Evolutionary conservation across 2,797 vertebrate species (phyloP).

Genomic region (Monodelphis domestica): DNA sequence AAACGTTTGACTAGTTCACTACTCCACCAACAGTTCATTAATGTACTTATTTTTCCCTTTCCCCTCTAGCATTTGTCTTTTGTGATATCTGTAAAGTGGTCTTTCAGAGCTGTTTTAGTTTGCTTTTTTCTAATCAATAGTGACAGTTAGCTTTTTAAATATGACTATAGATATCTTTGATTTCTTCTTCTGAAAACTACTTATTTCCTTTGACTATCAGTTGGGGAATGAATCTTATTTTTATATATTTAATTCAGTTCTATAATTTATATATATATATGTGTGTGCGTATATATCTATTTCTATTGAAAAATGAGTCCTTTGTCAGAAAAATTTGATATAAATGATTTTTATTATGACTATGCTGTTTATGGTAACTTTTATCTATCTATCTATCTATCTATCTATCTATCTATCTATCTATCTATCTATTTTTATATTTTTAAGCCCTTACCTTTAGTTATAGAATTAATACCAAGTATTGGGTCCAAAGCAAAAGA

Average conservation of each 20-base stretch:
- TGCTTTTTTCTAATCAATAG: background rate
- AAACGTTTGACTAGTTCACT: background rate
- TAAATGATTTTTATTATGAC: background rate
- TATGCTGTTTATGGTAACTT: background rate
- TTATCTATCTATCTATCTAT: too few species aligned
- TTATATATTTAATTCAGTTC: background rate
- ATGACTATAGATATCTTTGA: too few species aligned
- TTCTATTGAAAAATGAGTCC: background rate
- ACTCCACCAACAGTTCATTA: background rate
- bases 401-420: too few species aligned
- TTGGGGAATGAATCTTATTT: background rate
- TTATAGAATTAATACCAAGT: too few species aligned
- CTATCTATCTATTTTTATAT: too few species aligned
- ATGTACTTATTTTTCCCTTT: background rate
- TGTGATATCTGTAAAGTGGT: background rate
- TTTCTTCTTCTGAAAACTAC: background rate
- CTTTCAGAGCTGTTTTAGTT: background rate
- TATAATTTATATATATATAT: background rate
- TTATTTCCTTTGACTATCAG: background rate
- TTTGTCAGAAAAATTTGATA: background rate
- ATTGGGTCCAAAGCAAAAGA: too few species aligned
- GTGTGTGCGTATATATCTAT: too few species aligned
- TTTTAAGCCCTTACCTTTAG: too few species aligned
- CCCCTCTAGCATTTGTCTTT: background rate
- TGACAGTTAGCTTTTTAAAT: too few species aligned